Evolutionary conservation across 1,140 invertebrate genomes (phyloP).

Genomic region (Atta cephalotes): DNA sequence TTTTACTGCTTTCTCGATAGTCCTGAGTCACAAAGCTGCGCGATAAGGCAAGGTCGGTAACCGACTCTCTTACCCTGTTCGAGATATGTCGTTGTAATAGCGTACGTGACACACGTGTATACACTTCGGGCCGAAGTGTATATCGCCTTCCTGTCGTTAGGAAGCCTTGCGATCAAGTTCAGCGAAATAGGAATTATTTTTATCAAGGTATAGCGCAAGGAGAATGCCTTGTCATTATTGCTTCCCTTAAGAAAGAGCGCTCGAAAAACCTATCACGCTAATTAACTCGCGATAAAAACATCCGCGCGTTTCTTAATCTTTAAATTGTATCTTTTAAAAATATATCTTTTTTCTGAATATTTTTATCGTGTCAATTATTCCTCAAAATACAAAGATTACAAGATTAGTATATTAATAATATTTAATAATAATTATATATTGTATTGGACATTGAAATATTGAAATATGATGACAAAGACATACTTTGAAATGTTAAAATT

Average conservation of each 20-base stretch:
- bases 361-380: background rate
- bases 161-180: constrained; percentile 29
- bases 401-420: no score
- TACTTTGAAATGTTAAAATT: no score
- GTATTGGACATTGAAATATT: background rate
- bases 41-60: constrained; percentile 79
- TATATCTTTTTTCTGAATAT: background rate
- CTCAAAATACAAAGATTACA: background rate
- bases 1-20: constrained; percentile 75
- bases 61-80: constrained; percentile 63
- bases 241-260: background rate
- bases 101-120: constrained; percentile 59
- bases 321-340: background rate
- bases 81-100: constrained; percentile 48
- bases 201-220: constrained; percentile 10
- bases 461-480: background rate
- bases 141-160: constrained; percentile 50
- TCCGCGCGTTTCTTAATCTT: background rate
- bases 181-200: constrained; percentile 40
- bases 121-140: constrained; percentile 15
- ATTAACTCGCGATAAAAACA: constrained; percentile 2
- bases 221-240: constrained; percentile 1
- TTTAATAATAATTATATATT: background rate
- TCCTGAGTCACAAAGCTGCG: constrained; percentile 66
- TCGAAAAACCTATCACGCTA: background rate